Base-by-base conservation (phyloP, 1,140 invertebrate genomes). In the Sitodiplosis mosellana region DNA sequence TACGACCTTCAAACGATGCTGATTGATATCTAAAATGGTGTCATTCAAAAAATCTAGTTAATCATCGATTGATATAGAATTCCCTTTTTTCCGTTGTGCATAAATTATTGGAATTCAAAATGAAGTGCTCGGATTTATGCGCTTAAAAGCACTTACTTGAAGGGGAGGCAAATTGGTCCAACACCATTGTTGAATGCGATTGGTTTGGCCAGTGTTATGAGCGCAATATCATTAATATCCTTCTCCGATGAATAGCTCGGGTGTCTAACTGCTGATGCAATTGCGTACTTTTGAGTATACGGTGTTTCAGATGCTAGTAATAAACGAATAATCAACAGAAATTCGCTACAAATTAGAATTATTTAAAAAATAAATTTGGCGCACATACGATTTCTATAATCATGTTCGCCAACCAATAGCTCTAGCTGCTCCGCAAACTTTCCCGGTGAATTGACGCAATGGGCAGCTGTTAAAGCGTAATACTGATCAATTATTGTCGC, bases 391-490 rank as follows among this genome's bases (percentile, higher is more conserved):
- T 10, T 18, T 7, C 41, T 2, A 43, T 43, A 43, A 33, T 45
- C 43, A 33, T 45, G 43, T 18, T 45, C 43, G 12, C 43, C 43
- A 17, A 45, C 43, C 22, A 45, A 22, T n/a, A 45, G 14, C 14
- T 12, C 43, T 27, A 27, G 3, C 3, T 27, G 4, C 4, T 27
- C 27, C 10, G 27, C 27, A 27, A 5, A 27, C 20, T 33, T 14
- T 22, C 17, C 22, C 8, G 20, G 12, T 27, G 18, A 5, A n/a
- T 45, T 17, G 2, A 45, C 20, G 15, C 43, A 45, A 45, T 45
- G 43, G 3, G 43, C 43, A 14, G 43, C 43, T 10, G 20, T 27
- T 10, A 45, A 12, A 6, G 22, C 22, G 14, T 45, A 33, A n/a
- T 17, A 11, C 33, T 33, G 20, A 45, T 22, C 12, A 33, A 45